Evolutionary conservation across 2,113 vertebrate species (phyloP).

Genomic region (Motacilla alba): DNA sequence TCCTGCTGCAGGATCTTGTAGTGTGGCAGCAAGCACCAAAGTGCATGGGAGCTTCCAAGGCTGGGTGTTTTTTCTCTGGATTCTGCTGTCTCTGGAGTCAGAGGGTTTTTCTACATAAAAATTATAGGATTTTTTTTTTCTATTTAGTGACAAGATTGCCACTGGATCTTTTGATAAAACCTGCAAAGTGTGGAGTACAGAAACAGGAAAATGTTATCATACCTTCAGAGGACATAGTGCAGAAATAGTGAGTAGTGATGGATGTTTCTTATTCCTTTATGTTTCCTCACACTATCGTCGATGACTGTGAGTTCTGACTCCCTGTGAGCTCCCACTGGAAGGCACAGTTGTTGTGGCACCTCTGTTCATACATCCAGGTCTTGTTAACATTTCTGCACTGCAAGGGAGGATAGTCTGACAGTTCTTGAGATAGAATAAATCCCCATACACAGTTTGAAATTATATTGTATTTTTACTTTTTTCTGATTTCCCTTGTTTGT

Average conservation of each 20-base stretch:
- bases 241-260: constrained; percentile 86
- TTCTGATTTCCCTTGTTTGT: neutral
- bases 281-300: neutral
- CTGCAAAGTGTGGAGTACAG: constrained; percentile 89
- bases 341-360: neutral
- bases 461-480: neutral
- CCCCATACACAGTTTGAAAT: neutral
- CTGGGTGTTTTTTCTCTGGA: neutral
- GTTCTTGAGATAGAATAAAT: neutral
- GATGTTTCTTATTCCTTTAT: neutral
- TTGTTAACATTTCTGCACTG: neutral
- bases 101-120: neutral
- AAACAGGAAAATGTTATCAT: constrained; percentile 90
- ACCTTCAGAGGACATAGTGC: constrained; percentile 89
- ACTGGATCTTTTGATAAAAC: constrained; percentile 97
- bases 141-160: constrained; percentile 92
- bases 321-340: neutral
- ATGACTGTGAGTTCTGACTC: neutral
- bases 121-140: neutral
- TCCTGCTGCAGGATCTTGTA: neutral
- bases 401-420: neutral
- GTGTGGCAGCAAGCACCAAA: neutral
- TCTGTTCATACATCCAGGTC: neutral
- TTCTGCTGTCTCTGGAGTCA: neutral
- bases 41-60: neutral